Evolutionary conservation across 1,140 invertebrate species (phyloP).

Genomic region (Lysiphlebus fabarum): DNA sequence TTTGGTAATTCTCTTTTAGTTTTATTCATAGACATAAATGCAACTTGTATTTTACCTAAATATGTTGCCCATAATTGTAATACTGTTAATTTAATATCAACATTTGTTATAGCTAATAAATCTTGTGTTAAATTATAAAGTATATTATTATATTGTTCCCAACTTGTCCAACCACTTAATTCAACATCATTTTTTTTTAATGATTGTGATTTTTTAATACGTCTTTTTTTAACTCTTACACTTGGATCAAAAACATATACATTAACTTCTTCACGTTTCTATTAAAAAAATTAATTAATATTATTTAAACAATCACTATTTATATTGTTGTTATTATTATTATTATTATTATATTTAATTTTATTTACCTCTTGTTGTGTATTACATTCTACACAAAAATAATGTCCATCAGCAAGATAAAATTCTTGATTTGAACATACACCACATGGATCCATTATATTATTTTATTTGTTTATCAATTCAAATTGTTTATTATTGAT

Average conservation of each 20-base stretch:
- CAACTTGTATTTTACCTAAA: conserved; percentile 60
- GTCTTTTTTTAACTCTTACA: background rate
- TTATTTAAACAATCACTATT: background rate
- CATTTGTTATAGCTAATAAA: conserved; percentile 56
- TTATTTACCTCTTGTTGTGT: conserved; percentile 52
- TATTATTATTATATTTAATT: conserved; percentile 10
- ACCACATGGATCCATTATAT: conserved; percentile 36
- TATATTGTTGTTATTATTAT: background rate
- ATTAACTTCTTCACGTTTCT: conserved; percentile 50
- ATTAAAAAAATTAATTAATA: conserved; percentile 33
- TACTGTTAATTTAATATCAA: conserved; percentile 58
- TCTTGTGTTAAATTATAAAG: conserved; percentile 62
- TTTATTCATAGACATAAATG: conserved; percentile 54
- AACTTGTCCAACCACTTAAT: conserved; percentile 57
- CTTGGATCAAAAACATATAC: conserved; percentile 14
- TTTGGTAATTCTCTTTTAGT: conserved; percentile 52
- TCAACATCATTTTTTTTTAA: conserved; percentile 28
- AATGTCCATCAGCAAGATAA: conserved; percentile 54
- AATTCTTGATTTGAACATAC: conserved; percentile 54
- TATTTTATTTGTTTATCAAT: too few relatives aligned
- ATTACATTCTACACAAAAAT: conserved; percentile 57
- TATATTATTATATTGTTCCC: conserved; percentile 67
- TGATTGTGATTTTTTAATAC: background rate
- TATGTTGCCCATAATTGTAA: conserved; percentile 66
- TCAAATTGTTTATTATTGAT: too few relatives aligned